A percentile compares a stretch with the other conserved stretches of the same genome.
Evolutionary conservation across 2,888 invertebrate genomes (phyloP).

Genomic region (Drosophila mercatorum): DNA sequence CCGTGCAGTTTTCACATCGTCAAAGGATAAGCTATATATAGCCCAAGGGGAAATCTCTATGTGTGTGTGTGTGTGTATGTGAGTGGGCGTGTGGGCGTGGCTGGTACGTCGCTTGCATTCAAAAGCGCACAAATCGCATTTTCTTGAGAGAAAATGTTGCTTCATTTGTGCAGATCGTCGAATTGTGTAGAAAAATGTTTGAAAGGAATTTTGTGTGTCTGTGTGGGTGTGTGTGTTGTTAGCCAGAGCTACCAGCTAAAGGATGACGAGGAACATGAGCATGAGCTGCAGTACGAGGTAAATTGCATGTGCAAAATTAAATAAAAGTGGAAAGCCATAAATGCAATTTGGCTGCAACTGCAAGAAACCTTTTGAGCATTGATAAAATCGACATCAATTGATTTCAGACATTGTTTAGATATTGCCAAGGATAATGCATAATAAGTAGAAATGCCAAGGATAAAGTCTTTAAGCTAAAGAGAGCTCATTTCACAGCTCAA

Average conservation of each 20-base stretch:
- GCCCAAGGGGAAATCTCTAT: conserved; percentile 9
- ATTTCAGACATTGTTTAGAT: conserved; percentile 69
- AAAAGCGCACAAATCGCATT: conserved; percentile 80
- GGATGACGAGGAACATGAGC: conserved; percentile 15
- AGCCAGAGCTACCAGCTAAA: conserved; percentile 26
- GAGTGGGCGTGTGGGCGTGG: conserved; percentile 29
- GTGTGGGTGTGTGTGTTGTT: conserved; percentile 35
- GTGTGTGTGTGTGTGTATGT: background rate
- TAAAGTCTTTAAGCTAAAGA: background rate
- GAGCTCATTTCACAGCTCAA: background rate
- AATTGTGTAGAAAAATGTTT: conserved; percentile 74
- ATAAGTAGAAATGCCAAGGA: conserved; percentile 4
- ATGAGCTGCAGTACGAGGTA: conserved; percentile 24
- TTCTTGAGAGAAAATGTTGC: conserved; percentile 77
- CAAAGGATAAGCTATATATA: conserved; percentile 63
- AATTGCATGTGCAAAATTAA: conserved; percentile 72
- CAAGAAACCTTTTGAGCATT: conserved; percentile 45
- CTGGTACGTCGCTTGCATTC: conserved; percentile 69
- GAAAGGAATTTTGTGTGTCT: conserved; percentile 55
- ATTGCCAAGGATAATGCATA: conserved; percentile 22
- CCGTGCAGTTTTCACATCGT: conserved; percentile 67
- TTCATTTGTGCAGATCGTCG: conserved; percentile 75
- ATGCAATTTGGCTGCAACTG: conserved; percentile 71
- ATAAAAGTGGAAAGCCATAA: conserved; percentile 75
- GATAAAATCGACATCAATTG: conserved; percentile 73